phyloP scores from a whole-genome alignment of 2,888 invertebrate genomes.

The Melinopterus prodromus region DNA sequence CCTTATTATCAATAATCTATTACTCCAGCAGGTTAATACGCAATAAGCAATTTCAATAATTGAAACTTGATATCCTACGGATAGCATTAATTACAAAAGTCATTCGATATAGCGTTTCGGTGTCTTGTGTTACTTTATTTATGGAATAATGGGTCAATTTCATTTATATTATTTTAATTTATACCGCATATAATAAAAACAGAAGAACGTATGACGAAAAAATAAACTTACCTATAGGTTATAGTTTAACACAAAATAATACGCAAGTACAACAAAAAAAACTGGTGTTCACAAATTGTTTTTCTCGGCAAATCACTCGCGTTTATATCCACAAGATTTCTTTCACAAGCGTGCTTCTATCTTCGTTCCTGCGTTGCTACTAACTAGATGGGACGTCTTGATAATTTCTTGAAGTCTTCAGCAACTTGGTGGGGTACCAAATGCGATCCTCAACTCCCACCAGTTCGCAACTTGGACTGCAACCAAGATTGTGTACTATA shows the following conservation, averaged over 20 bases:
- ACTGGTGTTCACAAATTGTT: not conserved
- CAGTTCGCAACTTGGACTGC: slow-evolving; percentile 26
- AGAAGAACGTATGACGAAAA: not conserved
- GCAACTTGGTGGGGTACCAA: slow-evolving; percentile 29
- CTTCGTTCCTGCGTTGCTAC: not conserved
- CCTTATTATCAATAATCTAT: too few species aligned
- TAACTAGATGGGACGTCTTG: slow-evolving; percentile 40
- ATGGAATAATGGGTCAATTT: too few species aligned
- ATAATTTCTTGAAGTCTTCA: slow-evolving; percentile 34
- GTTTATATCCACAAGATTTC: not conserved
- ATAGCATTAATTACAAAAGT: too few species aligned
- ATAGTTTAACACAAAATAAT: not conserved
- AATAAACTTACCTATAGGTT: not conserved
- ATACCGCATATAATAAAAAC: too few species aligned
- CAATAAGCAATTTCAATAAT: too few species aligned
- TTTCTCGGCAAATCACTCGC: not conserved
- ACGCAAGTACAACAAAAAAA: not conserved
- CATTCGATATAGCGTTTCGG: too few species aligned
- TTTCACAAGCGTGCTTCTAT: not conserved
- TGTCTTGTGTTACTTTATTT: too few species aligned
- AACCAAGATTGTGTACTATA: not conserved
- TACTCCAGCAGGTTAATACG: too few species aligned
- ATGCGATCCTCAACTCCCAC: slow-evolving; percentile 28
- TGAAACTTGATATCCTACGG: too few species aligned
- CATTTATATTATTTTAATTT: too few species aligned